Base-by-base conservation (phyloP, 2,113 vertebrate genomes). In the Potamarius usumacintae region DNA sequence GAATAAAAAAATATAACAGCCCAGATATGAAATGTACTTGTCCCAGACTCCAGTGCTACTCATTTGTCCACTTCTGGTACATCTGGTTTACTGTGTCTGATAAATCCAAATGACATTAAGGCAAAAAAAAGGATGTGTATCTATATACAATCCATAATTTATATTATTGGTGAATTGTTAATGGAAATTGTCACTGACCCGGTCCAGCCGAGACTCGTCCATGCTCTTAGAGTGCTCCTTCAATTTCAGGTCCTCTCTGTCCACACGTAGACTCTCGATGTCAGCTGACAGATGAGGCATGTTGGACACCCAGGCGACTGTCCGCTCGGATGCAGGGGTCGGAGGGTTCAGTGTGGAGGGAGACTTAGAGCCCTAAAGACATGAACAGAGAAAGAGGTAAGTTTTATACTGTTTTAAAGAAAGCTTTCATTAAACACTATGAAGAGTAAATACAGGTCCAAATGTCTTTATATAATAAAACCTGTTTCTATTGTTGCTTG, bases 191-290 rank as follows among this genome's bases (percentile, higher is more conserved):
- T 48, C 30, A 89, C 96, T 94, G 92, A 98, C 97, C 97, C 97
- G 96, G 88, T 99, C 98, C 89, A 99, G 96, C 62, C 97, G 96
- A 89, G 97, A 98, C 92, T 99, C 97, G 12, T 99, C 98, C 98
- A 99, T 99, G 79, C 97, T 98, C 89, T 99, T 99, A 22, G 97
- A 98, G 92, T 99, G 98, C 90, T 99, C 98, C 92, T 98, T 98
- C 50, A 99, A 95, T 89, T 99, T 97, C 92, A 95, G 96, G 62
- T 97, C 97, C 89, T 99, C 98, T 9, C 97, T 96, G 92, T 98
- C 97, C 4, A 97, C 97, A 90, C 98, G 96, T 88, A 97, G 95
- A 80, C 97, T 99, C 94, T 99, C 97, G 0, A 99, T 99, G 94
- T 99, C 98, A 0, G 98, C 97, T 0, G 98, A 99, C 83, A 99